Base-by-base conservation (phyloP, 1,140 invertebrate genomes). In the Aphelenchoides besseyi region DNA sequence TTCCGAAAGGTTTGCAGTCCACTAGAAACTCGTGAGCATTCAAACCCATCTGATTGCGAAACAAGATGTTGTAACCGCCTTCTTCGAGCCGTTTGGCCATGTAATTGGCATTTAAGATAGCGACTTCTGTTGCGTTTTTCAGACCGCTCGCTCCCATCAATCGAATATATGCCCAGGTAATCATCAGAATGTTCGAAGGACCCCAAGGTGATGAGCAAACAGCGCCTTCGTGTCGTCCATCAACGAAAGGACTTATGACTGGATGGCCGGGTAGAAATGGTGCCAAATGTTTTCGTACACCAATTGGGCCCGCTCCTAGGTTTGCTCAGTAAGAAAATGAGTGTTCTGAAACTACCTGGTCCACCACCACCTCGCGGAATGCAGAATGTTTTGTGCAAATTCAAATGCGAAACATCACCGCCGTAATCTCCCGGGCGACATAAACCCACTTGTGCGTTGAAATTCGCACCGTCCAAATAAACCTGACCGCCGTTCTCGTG, bases 141-240 rank as follows among this genome's bases (percentile, higher is more conserved):
- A 99, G 85, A 0, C 95, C 95, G 70, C 89, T 87, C 0, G 90
- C 89, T 2, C 96, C 96, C 96, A 98, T 98, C 90, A 98, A 92
- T 85, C 96, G 95, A 64, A 98, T 97, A 80, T 98, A 99, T 0
- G 94, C 92, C 96, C 96, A 99, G 0, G 95, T 97, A 73, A 99
- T 98, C 1, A 96, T 95, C 32, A 98, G 86, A 83, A 99, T 98
- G 1, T 93, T 92, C 1, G 59, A 61, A 23, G 41, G 41, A 48
- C 96, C 96, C 84, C 90, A 98, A 0, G 95, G 95, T 1, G 94
- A 94, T 0, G 95, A 93, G 59, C 93, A 94, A 0, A 98, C 93
- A 0, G 92, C 91, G 0, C 94, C 94, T 82, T 93, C 91, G 88
- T 70, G 86, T 23, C 41, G 41, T 88, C 68, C 84, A 87, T 84